Percentiles rank a stretch among this genome's conserved stretches.
These are phyloP conservation scores for Agapostemon virescens DNA, from an alignment of 2,888 invertebrate species.

Conservation along the genomic window DNA sequence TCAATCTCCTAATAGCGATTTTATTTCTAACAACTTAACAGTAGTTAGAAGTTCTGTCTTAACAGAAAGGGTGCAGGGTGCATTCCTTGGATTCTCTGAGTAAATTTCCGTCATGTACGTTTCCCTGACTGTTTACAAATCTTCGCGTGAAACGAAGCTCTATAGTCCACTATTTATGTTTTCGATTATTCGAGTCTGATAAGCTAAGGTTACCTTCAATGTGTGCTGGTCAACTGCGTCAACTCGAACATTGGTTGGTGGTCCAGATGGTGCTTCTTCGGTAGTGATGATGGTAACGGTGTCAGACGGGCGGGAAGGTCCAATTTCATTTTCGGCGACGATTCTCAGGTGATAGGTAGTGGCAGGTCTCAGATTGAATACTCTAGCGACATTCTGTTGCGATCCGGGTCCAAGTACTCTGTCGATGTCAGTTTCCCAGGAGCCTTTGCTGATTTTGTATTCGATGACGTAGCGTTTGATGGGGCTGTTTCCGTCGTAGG, in stretches of 20 bases:
- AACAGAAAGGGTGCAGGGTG: no score
- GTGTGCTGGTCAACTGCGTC: slow-evolving; percentile 94
- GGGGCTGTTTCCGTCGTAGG: slow-evolving; percentile 95
- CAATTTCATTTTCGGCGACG: slow-evolving; percentile 96
- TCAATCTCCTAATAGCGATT: no score
- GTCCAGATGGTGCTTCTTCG: slow-evolving; percentile 93
- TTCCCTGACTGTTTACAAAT: no score
- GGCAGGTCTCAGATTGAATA: slow-evolving; percentile 93
- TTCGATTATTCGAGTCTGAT: not conserved
- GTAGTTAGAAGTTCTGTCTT: no score
- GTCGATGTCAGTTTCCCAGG: slow-evolving; percentile 92
- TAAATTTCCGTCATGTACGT: no score
- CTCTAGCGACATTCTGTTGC: slow-evolving; percentile 93
- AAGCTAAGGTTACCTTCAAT: slow-evolving; percentile 81
- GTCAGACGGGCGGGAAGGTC: slow-evolving; percentile 95
- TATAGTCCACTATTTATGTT: not conserved
- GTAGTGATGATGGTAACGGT: slow-evolving; percentile 97
- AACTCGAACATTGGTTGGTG: slow-evolving; percentile 91
- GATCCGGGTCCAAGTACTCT: slow-evolving; percentile 92
- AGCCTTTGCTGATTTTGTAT: slow-evolving; percentile 92
- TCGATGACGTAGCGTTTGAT: slow-evolving; percentile 94
- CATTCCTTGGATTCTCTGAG: no score
- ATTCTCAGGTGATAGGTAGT: slow-evolving; percentile 96
- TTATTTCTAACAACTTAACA: no score
- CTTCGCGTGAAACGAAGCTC: not conserved